Evolutionary conservation across 2,797 vertebrate genomes (phyloP).

Genomic region (Odontamblyopus lacepedii): DNA sequence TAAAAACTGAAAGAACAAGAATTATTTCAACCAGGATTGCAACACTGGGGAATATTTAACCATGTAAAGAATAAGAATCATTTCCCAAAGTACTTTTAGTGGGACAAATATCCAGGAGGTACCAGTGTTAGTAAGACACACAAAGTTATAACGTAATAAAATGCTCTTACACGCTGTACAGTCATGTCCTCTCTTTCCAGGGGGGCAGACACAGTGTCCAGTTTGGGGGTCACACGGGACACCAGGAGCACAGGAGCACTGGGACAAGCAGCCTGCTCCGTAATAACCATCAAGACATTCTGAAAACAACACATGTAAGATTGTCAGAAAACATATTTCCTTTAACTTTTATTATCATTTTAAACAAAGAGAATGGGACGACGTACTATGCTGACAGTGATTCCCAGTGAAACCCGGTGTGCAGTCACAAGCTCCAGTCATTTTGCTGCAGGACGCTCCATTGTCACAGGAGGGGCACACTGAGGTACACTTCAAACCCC

Average conservation of each 20-base stretch:
- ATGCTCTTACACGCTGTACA: constrained; percentile 57
- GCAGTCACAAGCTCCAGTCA: constrained; percentile 73
- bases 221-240: constrained; percentile 63
- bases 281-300: constrained; percentile 61
- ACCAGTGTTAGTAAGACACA: not conserved
- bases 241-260: constrained; percentile 59
- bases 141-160: not conserved
- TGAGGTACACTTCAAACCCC: constrained; percentile 73
- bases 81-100: not conserved
- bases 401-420: constrained; percentile 69
- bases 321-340: too few species aligned
- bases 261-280: constrained; percentile 56
- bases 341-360: too few species aligned
- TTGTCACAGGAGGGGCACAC: constrained; percentile 71
- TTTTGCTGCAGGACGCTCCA: constrained; percentile 66
- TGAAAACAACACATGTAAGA: constrained; percentile 33
- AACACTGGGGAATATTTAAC: too few species aligned
- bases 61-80: too few species aligned
- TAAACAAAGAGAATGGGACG: not conserved
- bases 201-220: constrained; percentile 65
- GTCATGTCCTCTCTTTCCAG: constrained; percentile 59
- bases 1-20: too few species aligned
- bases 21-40: too few species aligned
- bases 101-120: not conserved
- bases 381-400: constrained; percentile 67